These are phyloP conservation scores for Caenorhabditis remanei DNA, from an alignment of 1,140 invertebrate species.

Conservation along the genomic window DNA sequence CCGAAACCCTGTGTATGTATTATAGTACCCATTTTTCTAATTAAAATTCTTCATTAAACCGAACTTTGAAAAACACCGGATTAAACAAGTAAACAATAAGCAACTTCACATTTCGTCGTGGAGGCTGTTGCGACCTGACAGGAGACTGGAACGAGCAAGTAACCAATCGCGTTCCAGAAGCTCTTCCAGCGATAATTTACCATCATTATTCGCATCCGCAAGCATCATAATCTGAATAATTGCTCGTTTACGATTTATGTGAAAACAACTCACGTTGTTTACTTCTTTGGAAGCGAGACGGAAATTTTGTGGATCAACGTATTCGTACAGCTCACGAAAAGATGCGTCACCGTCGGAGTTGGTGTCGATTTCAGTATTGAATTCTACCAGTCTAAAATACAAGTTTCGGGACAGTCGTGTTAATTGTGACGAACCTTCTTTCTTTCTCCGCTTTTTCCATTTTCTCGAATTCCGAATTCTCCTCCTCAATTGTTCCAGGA, in stretches of 20 bases:
- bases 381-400: neutral
- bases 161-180: conserved; percentile 14
- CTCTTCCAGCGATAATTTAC: neutral
- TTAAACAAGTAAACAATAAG: neutral
- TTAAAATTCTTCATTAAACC: neutral
- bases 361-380: neutral
- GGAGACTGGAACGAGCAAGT: neutral
- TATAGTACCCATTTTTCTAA: neutral
- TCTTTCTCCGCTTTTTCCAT: conserved; percentile 17
- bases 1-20: conserved; percentile 44
- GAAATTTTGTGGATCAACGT: conserved; percentile 27
- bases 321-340: neutral
- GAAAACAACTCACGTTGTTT: neutral
- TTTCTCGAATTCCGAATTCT: neutral
- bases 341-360: neutral
- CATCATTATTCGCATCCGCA: neutral
- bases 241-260: neutral
- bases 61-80: neutral
- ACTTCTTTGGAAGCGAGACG: conserved; percentile 4
- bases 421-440: neutral
- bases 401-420: neutral
- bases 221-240: conserved; percentile 20
- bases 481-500: neutral
- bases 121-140: neutral
- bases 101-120: conserved; percentile 13